Conservation (phyloP, 2,113 vertebrate species). For the Dasyurus viverrinus region DNA sequence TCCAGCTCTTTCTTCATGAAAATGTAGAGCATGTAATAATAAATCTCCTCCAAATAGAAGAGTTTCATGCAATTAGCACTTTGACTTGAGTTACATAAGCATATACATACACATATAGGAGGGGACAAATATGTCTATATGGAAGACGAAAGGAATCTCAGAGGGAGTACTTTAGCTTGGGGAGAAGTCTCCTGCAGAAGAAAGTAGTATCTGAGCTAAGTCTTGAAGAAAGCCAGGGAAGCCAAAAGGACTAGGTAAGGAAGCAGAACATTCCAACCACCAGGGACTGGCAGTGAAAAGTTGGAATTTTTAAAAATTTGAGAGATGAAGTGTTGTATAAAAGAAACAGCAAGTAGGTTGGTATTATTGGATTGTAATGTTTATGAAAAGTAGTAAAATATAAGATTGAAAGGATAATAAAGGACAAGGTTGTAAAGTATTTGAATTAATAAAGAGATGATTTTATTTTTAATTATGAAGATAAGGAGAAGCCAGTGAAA, state of each 20-base stretch:
- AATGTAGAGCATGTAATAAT: background rate
- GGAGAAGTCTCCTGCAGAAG: background rate
- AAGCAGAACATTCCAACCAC: background rate
- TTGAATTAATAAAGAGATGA: background rate
- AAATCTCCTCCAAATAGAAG: background rate
- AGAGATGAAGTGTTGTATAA: background rate
- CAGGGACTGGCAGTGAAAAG: background rate
- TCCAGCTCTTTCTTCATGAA: background rate
- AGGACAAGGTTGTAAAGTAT: background rate
- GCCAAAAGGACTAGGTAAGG: background rate
- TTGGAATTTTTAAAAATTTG: background rate
- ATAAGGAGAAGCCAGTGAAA: background rate
- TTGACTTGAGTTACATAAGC: background rate
- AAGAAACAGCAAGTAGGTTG: background rate
- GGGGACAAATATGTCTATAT: background rate
- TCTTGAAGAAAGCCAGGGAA: background rate
- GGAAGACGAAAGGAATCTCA: background rate
- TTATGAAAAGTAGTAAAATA: background rate
- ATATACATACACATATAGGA: background rate
- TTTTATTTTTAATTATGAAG: background rate
- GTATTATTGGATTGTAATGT: background rate
- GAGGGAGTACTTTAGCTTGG: background rate
- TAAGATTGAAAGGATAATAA: background rate
- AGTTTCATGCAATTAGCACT: background rate
- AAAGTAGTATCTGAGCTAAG: background rate